Base-by-base conservation (phyloP, 2,113 vertebrate genomes). In the Phainopepla nitens region DNA sequence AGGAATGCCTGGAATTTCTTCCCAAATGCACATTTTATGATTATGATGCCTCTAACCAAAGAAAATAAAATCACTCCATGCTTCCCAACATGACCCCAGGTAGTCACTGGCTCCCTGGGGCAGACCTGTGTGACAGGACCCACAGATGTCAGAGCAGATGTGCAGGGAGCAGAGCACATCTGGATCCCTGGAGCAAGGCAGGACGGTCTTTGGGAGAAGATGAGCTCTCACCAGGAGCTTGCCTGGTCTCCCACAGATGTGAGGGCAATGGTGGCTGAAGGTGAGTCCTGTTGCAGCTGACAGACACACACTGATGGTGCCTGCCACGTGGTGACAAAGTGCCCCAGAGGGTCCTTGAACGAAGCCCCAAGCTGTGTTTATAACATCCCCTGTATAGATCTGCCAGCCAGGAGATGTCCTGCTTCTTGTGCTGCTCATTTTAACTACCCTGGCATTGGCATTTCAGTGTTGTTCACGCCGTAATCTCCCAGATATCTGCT, bases 221-320 rank as follows among this genome's bases (percentile, higher is more conserved):
- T 24, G 41, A 76, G 33, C 21, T 65, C 78, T 11, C 51, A 41
- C 4, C 47, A 44, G 58, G 31, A 51, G 14, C 56, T 29, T 17
- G 11, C 33, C 66, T 1, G 2, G 20, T 61, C 16, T 29, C 29
- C 39, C 19, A 5, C 0, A 49, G 27, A 5, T 0, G 0, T 7
- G 5, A 17, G 22, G 24, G 15, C 68, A 65, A 2, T 33, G 60
- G 27, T 81, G 50, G 42, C 17, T 41, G 25, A 21, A 42, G 57
- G 13, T 25, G 51, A 15, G 7, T 16, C 33, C 44, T 57, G 44
- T 8, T 16, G 25, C 49, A 42, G 70, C 49, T 61, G 54, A 13
- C 68, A 77, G 73, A 35, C 50, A 25, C 11, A 0, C 33, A 5
- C 50, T 29, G 27, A 25, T 1, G 15, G 50, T 66, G 68, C 42